Evolutionary conservation across 2,113 vertebrate genomes (phyloP).

Genomic region (Lycocorax pyrrhopterus): DNA sequence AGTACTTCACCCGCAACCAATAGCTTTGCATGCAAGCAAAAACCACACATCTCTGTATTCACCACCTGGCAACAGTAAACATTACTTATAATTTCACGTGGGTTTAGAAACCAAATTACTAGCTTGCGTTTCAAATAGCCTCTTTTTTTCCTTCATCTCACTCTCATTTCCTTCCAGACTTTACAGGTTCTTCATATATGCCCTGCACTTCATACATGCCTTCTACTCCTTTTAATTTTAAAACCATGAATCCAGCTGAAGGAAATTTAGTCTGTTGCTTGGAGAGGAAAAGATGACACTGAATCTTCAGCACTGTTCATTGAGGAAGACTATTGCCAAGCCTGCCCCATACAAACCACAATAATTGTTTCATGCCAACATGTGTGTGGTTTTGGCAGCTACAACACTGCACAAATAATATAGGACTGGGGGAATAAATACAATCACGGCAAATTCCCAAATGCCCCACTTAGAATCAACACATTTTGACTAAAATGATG

Average conservation of each 20-base stretch:
- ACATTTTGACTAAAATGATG: neutral
- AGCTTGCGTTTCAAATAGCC: neutral
- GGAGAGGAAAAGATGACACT: neutral
- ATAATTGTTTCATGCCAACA: conserved; percentile 20
- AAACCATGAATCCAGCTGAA: neutral
- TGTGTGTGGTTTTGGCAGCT: conserved; percentile 13
- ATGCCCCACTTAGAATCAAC: neutral
- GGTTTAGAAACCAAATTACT: conserved; percentile 41
- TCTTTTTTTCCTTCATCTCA: neutral
- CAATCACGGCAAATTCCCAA: neutral
- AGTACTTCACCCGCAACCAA: conserved; percentile 3
- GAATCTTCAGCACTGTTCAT: neutral
- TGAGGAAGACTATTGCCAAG: conserved; percentile 23
- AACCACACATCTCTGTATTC: conserved; percentile 19
- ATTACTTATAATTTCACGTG: conserved; percentile 18
- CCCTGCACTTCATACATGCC: neutral
- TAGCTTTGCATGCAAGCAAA: conserved; percentile 39
- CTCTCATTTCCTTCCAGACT: neutral
- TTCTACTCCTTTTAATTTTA: neutral
- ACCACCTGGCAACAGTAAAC: conserved; percentile 39
- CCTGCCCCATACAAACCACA: neutral
- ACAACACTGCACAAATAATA: neutral
- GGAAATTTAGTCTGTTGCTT: neutral
- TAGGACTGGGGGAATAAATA: neutral
- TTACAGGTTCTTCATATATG: neutral